phyloP scores from a whole-genome alignment of 1,140 invertebrate species.

The Neotoxoptera formosana region DNA sequence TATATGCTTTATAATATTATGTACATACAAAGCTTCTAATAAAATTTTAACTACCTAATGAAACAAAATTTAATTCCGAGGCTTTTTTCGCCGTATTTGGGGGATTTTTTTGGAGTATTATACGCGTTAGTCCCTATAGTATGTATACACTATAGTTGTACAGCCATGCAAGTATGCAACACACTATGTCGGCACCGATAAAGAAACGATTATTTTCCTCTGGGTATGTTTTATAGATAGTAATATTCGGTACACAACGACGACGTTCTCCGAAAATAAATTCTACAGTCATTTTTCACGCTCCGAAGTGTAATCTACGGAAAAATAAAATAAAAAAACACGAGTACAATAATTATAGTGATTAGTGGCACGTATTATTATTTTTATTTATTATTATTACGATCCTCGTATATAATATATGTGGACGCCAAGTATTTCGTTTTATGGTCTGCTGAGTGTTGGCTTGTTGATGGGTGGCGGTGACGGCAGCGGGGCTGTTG shows the following conservation, averaged over 20 bases:
- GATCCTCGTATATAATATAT: neutral
- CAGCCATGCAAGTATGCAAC: neutral
- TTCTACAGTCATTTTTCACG: slow-evolving; percentile 23
- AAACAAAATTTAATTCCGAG: too few species aligned
- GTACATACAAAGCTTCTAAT: too few species aligned
- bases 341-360: neutral
- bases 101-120: too few species aligned
- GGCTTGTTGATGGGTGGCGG: neutral
- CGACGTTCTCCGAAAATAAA: neutral
- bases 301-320: neutral
- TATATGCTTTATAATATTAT: too few species aligned
- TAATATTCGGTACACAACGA: neutral
- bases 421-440: slow-evolving; percentile 12
- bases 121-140: too few species aligned
- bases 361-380: neutral
- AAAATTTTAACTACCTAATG: too few species aligned
- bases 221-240: neutral
- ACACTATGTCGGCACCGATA: neutral
- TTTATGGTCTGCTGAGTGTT: slow-evolving; percentile 3
- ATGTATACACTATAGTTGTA: too few species aligned
- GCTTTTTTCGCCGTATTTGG: too few species aligned
- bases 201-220: slow-evolving; percentile 3
- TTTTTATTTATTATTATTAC: neutral
- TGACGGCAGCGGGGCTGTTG: neutral
- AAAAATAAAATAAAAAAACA: neutral